Evolutionary conservation across 2,113 vertebrate species (phyloP).

Genomic region (Tichodroma muraria): DNA sequence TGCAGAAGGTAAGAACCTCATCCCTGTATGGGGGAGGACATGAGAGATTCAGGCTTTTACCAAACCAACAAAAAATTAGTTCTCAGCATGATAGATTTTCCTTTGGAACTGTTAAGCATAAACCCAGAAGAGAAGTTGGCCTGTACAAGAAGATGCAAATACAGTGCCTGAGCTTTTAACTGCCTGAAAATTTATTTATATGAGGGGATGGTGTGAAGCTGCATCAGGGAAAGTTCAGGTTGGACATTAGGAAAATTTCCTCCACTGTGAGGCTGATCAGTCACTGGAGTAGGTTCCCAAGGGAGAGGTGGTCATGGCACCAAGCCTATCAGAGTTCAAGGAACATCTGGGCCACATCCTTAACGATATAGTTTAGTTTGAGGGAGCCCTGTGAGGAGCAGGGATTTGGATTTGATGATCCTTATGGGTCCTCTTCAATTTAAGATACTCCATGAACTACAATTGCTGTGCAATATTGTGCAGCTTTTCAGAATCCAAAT

Average conservation of each 20-base stretch:
- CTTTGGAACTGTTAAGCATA: neutral
- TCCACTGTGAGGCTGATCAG: neutral
- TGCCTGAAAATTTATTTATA: neutral
- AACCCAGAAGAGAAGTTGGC: neutral
- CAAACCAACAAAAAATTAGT: neutral
- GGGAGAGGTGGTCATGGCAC: neutral
- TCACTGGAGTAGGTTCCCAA: neutral
- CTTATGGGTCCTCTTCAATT: neutral
- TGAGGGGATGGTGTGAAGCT: neutral
- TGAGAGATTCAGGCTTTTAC: neutral
- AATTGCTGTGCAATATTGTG: neutral
- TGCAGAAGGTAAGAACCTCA: slow-evolving; percentile 75
- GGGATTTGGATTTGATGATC: neutral
- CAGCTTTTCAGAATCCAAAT: neutral
- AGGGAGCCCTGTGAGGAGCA: neutral
- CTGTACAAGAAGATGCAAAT: neutral
- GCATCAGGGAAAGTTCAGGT: neutral
- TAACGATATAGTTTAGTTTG: neutral
- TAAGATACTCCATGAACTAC: neutral
- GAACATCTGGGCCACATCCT: neutral
- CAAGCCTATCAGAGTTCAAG: neutral
- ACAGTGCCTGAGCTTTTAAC: neutral
- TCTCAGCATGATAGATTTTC: neutral
- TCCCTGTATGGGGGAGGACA: neutral
- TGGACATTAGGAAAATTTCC: neutral